Conservation (phyloP, 2,113 vertebrate genomes). For the Mus spicilegus region DNA sequence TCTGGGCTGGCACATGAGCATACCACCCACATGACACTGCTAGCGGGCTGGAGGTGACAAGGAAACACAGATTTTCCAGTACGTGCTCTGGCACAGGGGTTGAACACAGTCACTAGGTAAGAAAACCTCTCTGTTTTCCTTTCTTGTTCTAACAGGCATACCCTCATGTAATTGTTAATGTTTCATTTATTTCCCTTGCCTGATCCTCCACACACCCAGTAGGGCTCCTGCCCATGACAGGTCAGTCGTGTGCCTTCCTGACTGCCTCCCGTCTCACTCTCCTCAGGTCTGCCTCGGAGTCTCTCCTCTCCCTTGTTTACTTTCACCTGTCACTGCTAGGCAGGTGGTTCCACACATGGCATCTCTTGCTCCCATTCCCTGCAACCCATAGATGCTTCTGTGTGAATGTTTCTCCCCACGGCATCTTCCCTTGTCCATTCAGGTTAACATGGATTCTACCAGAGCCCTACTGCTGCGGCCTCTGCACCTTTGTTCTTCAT, state of each 20-base stretch:
- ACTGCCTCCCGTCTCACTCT: too few species aligned
- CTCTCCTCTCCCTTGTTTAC: not conserved
- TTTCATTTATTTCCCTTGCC: not conserved
- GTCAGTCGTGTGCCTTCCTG: fast-evolving
- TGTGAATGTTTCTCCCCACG: not conserved
- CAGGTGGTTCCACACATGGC: too few species aligned
- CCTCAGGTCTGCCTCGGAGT: not conserved
- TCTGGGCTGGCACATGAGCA: slow-evolving; percentile 79
- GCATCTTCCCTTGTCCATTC: not conserved
- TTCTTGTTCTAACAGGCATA: not conserved
- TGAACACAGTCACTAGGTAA: not conserved
- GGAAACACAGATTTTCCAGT: slow-evolving; percentile 72
- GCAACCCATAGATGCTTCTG: not conserved
- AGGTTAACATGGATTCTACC: not conserved
- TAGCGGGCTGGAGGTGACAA: slow-evolving; percentile 78
- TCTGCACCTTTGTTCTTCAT: not conserved
- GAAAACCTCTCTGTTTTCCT: not conserved
- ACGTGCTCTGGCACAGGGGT: slow-evolving; percentile 56
- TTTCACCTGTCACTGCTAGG: too few species aligned
- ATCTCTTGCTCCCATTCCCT: not conserved
- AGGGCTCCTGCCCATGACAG: fast-evolving
- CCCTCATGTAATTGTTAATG: not conserved
- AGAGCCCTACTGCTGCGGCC: not conserved
- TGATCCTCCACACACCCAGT: not conserved
- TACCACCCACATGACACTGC: slow-evolving; percentile 68